Conservation (phyloP, 1,140 invertebrate species). For the Zaprionus inermis region DNA sequence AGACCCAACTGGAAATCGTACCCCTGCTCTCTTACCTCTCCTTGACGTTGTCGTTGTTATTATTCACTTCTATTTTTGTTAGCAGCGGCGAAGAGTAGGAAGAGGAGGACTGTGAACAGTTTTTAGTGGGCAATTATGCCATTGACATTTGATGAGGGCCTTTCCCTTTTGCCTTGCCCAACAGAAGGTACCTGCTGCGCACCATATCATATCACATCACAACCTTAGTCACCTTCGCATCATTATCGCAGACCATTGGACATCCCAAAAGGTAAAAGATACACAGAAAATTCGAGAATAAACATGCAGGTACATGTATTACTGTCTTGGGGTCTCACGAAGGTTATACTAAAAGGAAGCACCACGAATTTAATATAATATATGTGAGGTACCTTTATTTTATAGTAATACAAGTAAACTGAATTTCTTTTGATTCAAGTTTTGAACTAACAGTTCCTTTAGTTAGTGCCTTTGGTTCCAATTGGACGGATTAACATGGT, state of each 20-base stretch:
- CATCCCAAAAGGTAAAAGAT: background rate
- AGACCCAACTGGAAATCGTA: conserved; percentile 9
- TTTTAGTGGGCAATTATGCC: conserved; percentile 72
- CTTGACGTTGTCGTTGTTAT: conserved; percentile 28
- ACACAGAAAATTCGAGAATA: background rate
- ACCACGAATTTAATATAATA: conserved; percentile 2
- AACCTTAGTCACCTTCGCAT: conserved; percentile 8
- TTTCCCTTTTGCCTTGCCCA: background rate
- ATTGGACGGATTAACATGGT: background rate
- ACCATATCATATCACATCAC: conserved; percentile 10
- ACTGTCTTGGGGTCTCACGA: background rate
- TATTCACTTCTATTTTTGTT: conserved; percentile 31
- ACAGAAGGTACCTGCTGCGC: background rate
- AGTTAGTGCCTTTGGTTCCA: background rate
- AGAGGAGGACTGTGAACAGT: conserved; percentile 37
- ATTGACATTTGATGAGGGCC: conserved; percentile 74
- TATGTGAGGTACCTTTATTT: background rate
- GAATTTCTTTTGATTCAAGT: background rate
- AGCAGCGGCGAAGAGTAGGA: conserved; percentile 11
- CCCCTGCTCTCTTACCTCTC: conserved; percentile 28
- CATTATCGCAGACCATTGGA: conserved; percentile 1
- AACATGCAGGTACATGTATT: background rate
- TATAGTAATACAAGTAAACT: background rate
- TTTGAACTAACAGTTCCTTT: background rate
- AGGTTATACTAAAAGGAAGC: background rate